Evolutionary conservation across 2,888 invertebrate species (phyloP), one percentile per base, ranked within the genome.

Genomic region (Caenorhabditis angaria): DNA sequence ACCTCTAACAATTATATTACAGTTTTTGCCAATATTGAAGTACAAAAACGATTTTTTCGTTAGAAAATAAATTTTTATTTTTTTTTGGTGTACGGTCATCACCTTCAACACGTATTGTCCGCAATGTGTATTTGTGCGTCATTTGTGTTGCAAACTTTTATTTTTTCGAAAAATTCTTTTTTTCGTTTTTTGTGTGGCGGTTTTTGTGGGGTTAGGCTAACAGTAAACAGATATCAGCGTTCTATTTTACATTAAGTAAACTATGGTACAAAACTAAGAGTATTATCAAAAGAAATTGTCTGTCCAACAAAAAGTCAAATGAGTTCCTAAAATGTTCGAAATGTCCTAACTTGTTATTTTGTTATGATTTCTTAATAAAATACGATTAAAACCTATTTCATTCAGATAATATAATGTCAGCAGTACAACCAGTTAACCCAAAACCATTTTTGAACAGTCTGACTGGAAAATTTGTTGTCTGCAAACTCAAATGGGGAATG

Each of bases 401-500:
- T n/a, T n/a, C n/a, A n/a, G n/a, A n/a, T n/a, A n/a, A n/a, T 56
- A 50, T n/a, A 25, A 72, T 72, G 71, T 56, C 68, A 48, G 32
- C 51, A 35, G 65, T 84, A 47, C 81, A 85, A 61, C 95, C 95
- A 82, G 93, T 97, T 88, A 99, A 99, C 90, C 99, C 99, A 4
- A 99, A 99, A 91, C 99, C 99, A 74, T 99, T 97, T 89, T 91
- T 99, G 63, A 99, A 99, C 91, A 94, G 94, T 87, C 91, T 99
- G 57, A 97, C 97, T 0, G 99, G 99, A 20, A 99, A 99, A 90
- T 93, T 95, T 51, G 96, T 99, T 50, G 92, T 97, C 89, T 96
- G 97, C 1, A 97, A 97, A 89, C 90, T 99, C 73, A 99, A 99
- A 88, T 99, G 99, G 99, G 97, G 99, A 32, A 97, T 97, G 89